A percentile compares a stretch with the other conserved stretches of the same genome.
phyloP scores from a whole-genome alignment of 2,113 vertebrate species.

The Galeopterus variegatus region DNA sequence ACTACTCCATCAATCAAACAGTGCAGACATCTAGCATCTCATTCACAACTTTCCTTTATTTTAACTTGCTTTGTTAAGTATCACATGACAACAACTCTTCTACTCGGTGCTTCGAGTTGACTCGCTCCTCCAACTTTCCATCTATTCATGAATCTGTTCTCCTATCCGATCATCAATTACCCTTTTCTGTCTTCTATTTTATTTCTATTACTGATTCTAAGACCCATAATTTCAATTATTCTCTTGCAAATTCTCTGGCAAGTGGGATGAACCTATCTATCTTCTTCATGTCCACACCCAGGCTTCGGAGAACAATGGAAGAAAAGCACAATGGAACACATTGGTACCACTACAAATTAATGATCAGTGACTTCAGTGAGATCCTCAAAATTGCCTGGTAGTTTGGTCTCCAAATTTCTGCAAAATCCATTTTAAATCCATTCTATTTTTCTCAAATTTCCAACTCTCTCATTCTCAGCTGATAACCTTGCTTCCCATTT shows the following conservation, averaged over 20 bases:
- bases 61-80: background rate
- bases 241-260: slow-evolving; percentile 8
- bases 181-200: background rate
- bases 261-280: background rate
- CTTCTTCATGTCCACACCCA: background rate
- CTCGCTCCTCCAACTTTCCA: background rate
- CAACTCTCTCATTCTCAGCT: background rate
- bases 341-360: too few species aligned
- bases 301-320: background rate
- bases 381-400: background rate
- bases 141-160: background rate
- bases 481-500: background rate
- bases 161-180: background rate
- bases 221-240: background rate
- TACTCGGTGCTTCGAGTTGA: background rate
- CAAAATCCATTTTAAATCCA: background rate
- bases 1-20: background rate
- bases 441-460: background rate
- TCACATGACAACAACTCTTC: background rate
- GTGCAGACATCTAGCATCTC: background rate
- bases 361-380: background rate
- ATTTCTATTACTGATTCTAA: background rate
- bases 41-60: background rate
- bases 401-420: background rate
- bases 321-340: background rate